Evolutionary conservation across 2,113 vertebrate genomes (phyloP).

Genomic region (Felis chaus): DNA sequence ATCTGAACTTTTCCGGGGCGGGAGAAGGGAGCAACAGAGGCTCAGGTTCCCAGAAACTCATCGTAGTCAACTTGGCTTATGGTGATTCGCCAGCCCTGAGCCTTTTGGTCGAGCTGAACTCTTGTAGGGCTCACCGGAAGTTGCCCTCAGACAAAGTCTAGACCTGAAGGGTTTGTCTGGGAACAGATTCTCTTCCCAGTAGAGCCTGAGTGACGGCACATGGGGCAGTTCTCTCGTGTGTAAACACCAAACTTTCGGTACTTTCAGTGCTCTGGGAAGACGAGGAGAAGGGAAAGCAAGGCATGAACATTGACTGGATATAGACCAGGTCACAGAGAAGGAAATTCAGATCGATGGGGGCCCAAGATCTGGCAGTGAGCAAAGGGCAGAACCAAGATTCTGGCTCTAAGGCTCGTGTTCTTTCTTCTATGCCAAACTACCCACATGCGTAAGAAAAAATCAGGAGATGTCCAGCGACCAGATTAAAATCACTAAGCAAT

Average conservation of each 20-base stretch:
- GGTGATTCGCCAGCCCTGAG: neutral
- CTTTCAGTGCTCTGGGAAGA: neutral
- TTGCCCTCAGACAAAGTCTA: neutral
- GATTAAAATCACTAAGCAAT: neutral
- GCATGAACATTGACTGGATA: neutral
- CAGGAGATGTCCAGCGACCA: neutral
- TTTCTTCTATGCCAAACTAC: neutral
- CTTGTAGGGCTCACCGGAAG: neutral
- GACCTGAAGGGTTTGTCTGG: neutral
- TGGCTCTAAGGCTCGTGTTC: neutral
- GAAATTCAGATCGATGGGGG: neutral
- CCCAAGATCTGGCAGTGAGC: no score
- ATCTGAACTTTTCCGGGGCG: neutral
- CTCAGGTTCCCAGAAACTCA: neutral
- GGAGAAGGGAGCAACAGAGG: neutral
- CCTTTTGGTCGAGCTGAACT: neutral
- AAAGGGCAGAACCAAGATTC: neutral
- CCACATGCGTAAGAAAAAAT: neutral
- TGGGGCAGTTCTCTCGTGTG: rapidly evolving
- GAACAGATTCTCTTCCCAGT: neutral
- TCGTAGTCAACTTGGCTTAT: no score
- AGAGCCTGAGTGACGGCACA: neutral
- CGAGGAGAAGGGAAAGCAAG: neutral
- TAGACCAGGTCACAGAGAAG: neutral
- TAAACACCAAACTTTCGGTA: neutral